A percentile compares a stretch with the other conserved stretches of the same genome.
These are phyloP conservation scores for Pandemis corylana DNA, from an alignment of 2,888 invertebrate species.

Conservation along the genomic window DNA sequence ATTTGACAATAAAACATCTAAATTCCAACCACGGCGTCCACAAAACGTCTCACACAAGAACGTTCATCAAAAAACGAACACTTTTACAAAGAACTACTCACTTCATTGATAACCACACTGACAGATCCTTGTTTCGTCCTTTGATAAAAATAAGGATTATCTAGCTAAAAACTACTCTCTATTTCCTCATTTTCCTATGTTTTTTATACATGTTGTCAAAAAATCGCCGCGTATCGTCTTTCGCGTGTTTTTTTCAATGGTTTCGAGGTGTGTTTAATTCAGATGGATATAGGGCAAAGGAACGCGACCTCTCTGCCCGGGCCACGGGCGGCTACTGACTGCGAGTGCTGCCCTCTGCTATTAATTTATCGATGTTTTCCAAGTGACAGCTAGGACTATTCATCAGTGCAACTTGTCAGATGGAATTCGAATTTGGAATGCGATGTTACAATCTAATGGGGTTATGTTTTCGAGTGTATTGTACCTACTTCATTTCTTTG, in stretches of 20 bases:
- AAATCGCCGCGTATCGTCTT: conserved; percentile 5
- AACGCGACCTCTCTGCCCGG: conserved; percentile 25
- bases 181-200: conserved; percentile 19
- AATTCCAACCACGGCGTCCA: neutral
- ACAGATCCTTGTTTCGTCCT: conserved; percentile 11
- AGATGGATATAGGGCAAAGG: conserved; percentile 16
- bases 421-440: conserved; percentile 8
- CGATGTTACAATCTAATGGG: neutral
- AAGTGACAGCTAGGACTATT: conserved; percentile 14
- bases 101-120: conserved; percentile 5
- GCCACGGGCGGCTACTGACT: conserved; percentile 35
- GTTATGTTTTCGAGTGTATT: too few species aligned
- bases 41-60: neutral
- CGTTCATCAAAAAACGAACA: neutral
- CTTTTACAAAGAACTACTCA: conserved; percentile 6
- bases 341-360: conserved; percentile 21
- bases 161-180: neutral
- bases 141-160: neutral
- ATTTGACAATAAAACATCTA: conserved; percentile 10
- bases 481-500: too few species aligned
- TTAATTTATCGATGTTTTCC: conserved; percentile 24
- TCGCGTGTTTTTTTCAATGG: conserved; percentile 18
- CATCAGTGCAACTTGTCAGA: conserved; percentile 3
- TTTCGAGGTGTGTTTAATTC: conserved; percentile 13
- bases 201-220: conserved; percentile 35